Base-by-base conservation (phyloP, 2,888 invertebrate genomes). In the Heliconius sara region DNA sequence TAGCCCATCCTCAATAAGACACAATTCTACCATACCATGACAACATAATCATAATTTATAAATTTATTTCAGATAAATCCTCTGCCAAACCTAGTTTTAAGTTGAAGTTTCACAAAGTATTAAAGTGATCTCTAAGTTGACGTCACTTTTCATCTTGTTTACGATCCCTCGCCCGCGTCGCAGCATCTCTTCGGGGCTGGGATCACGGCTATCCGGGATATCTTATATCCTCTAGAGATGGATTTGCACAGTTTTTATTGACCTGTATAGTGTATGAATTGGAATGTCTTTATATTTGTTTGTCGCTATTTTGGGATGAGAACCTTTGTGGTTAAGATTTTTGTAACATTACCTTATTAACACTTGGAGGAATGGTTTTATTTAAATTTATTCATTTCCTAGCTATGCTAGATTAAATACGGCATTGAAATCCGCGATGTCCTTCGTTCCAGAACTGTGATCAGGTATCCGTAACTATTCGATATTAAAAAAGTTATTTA, bases 51-150 rank as follows among this genome's bases (percentile, higher is more conserved):
- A 30, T 27, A 0, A 27, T 65, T 25, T 65, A 27, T 19, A 34
- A 67, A 67, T 34, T 22, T 39, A 13, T 68, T 68, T 13, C 2
- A 68, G 3, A 34, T 12, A 34, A 68, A 6, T 68, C 39, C 9
- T 68, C 25, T 13, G 43, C 65, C 74, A 63, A 39, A 65, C 34
- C 19, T 65, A 63, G 43, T 65, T 43, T 65, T 22, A 39, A 39
- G 63, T 10, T 39, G 9, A 27, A 65, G 65, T 75, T 75, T 39
- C 39, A 12, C 65, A 63, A 75, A 75, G 74, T 75, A 65, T 75
- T 65, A 75, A 75, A 75, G 74, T 65, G 74, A n/a, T 74, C 60
- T 60, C 19, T 5, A 75, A 75, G 65, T 75, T 75, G 43, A 25
- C 19, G 43, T 63, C 60, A 75, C 74, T 75, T 75, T 75, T 65